Evolutionary conservation across 1,140 invertebrate species (phyloP).

Genomic region (Bombus consobrinus): DNA sequence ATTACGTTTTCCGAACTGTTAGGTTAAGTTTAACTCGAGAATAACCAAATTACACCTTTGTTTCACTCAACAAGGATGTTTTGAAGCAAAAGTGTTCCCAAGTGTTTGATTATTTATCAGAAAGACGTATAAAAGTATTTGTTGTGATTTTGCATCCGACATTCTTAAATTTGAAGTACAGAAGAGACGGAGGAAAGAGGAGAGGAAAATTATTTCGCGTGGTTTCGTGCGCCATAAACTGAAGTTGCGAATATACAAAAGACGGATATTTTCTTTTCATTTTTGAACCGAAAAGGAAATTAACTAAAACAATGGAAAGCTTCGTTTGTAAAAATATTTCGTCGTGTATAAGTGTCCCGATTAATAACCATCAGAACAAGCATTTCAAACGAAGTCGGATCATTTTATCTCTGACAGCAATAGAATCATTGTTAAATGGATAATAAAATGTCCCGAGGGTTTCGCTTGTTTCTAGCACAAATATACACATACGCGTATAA

Average conservation of each 20-base stretch:
- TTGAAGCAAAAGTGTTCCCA: background rate
- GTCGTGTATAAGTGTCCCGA: background rate
- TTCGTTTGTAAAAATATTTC: conserved; percentile 3
- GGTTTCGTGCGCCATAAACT: conserved; percentile 21
- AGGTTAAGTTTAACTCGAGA: conserved; percentile 36
- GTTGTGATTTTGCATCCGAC: background rate
- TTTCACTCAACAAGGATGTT: background rate
- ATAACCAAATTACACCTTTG: conserved; percentile 3
- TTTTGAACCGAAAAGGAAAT: conserved; percentile 18
- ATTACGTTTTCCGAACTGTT: background rate
- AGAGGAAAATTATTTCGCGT: background rate
- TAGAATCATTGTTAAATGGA: background rate
- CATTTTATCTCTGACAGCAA: too few relatives aligned
- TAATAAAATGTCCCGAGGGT: background rate
- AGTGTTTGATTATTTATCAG: background rate
- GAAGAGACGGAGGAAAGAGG: background rate
- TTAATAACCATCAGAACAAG: background rate
- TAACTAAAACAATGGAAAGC: background rate
- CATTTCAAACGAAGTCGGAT: background rate
- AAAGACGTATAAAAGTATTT: background rate
- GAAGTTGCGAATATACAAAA: conserved; percentile 33
- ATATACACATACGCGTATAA: background rate
- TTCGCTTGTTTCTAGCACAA: background rate
- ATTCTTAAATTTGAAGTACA: conserved; percentile 9
- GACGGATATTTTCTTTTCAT: conserved; percentile 53